Percentiles rank a stretch among this genome's conserved stretches.
phyloP scores from a whole-genome alignment of 1,140 invertebrate species.

The Cotesia chilonis region DNA sequence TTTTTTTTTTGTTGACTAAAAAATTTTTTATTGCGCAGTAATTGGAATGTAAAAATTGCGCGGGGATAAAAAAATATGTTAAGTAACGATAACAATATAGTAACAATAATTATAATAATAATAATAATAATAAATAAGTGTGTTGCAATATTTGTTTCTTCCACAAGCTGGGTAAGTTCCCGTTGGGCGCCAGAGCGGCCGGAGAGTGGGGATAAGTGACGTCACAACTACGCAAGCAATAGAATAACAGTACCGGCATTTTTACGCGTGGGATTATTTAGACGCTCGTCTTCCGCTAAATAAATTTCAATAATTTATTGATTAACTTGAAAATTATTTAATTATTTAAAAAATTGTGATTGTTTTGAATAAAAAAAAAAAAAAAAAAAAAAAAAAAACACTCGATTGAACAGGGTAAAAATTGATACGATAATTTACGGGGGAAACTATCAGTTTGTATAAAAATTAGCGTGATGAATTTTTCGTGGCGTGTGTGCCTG shows the following conservation, averaged over 20 bases:
- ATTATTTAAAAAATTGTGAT: too few species aligned
- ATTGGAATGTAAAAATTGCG: too few species aligned
- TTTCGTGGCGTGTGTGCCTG: conserved; percentile 28
- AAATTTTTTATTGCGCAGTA: too few species aligned
- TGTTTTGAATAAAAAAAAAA: too few species aligned
- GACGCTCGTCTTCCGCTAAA: too few species aligned
- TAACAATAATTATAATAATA: conserved; percentile 10
- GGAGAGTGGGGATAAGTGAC: conserved; percentile 27
- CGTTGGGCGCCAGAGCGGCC: conserved; percentile 2
- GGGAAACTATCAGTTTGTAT: conserved; percentile 59
- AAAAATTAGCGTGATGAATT: conserved; percentile 26
- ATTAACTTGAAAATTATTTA: too few species aligned
- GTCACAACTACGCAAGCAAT: too few species aligned
- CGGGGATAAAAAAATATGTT: too few species aligned
- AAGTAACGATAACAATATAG: not conserved
- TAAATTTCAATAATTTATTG: too few species aligned
- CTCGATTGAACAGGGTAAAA: conserved; percentile 61
- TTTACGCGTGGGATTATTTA: too few species aligned
- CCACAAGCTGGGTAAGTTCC: not conserved
- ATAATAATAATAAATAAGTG: conserved; percentile 10
- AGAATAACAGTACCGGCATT: too few species aligned
- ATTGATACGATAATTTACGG: conserved; percentile 43
- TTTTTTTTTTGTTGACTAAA: too few species aligned
- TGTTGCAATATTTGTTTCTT: conserved; percentile 19
- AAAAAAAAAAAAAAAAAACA: not conserved